Base-by-base conservation (phyloP, 2,888 invertebrate genomes). In the Bellardia bayeri region DNA sequence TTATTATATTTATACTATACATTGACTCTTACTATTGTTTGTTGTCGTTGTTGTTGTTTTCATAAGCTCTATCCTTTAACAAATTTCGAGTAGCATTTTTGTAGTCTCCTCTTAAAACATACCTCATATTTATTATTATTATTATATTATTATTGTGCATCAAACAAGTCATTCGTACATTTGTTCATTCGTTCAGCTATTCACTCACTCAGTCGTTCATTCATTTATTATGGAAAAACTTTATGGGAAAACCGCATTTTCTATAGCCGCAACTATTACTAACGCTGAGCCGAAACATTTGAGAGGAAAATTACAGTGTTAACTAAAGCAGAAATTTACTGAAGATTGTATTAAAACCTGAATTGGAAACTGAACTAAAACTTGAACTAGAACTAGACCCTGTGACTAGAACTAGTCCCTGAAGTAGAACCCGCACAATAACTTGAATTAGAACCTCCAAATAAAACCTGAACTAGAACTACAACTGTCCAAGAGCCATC, bases 171-270 rank as follows among this genome's bases (percentile, higher is more conserved):
- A 72, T 58, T 56, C 54, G n/a, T 33, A 14, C 3, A 13, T 37
- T 40, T 23, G 11, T 37, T 72, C 56, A 16, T 7, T 49, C 37
- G 45, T 33, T 72, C 63, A 40, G 7, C 33, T 23, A 61, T 4
- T 61, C 61, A 61, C 8, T 61, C 61, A 33, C n/a, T 58, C 56
- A 58, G 5, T 37, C 37, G 11, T 63, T 78, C 68, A 68, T 42
- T 68, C 56, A 68, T 56, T 78, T 78, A 69, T 79, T 58, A 61
- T 30, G 6, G 79, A 68, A 79, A 63, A 79, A 79, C 42, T 58
- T 79, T 79, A 68, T 79, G 66, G 66, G 56, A 58, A 58, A 68
- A 79, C 69, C 79, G 49, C 79, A 79, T 69, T 69, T 79, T 79
- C 79, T 33, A 37, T 49, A 23, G 49, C 61, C 75, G 45, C 33